Base-by-base conservation (phyloP, 2,888 invertebrate species). In the Pelosia muscerda region DNA sequence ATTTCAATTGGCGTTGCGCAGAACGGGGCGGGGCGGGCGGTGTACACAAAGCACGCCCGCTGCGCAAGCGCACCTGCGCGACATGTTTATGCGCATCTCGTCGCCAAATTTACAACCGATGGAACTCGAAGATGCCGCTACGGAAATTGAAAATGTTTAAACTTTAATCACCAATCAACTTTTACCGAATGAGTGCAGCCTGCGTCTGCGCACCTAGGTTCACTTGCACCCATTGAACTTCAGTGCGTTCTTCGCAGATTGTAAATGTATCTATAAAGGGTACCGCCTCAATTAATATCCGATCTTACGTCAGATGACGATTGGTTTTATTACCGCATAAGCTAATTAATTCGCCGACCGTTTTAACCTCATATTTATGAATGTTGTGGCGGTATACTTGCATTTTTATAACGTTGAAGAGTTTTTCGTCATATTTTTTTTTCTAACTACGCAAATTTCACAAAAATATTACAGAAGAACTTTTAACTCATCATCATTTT, bases 91-190 rank as follows among this genome's bases (percentile, higher is more conserved):
- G 92, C 81, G 84, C 84, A 79, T 83, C 82, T 82, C 82, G 83
- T 86, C 87, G 88, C 90, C 87, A 90, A 92, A 93, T 92, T 93
- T 92, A 92, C 91, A 88, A 79, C 81, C 80, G 74, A 65, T 49
- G 65, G 61, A 75, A 76, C 78, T 81, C 81, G 81, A 79, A 79
- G 74, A 76, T 73, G 70, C 72, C 74, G 85, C 84, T 86, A 84
- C 86, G 89, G 90, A 91, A 89, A 92, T 92, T 90, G 88, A 82
- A 90, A 86, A 86, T 86, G 88, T 90, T 92, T 91, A 90, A 92
- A 63, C 28, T 67, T 67, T 65, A 65, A 67, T 68, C 63, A 64
- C 60, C 60, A 42, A 63, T 60, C 64, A 38, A 25, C 38, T 49
- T 60, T 42, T 22, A 49, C 28, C 25, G 56, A 70, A 63, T 70